phyloP scores from a whole-genome alignment of 2,888 invertebrate genomes.

The Elgonia sp. region DNA sequence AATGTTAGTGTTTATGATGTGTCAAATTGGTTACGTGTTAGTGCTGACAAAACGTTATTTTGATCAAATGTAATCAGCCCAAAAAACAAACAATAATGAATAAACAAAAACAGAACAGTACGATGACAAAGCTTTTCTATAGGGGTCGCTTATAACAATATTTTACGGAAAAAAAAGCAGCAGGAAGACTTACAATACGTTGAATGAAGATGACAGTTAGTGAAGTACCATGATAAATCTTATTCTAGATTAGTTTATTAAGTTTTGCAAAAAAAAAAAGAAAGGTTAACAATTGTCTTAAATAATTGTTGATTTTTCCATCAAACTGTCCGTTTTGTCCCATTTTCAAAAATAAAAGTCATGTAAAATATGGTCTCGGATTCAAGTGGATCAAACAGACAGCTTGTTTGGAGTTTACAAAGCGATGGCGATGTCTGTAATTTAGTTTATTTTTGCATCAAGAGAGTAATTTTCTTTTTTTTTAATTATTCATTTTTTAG shows the following conservation, averaged over 20 bases:
- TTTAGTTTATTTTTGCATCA: constrained; percentile 42
- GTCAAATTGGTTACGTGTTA: too few relatives aligned
- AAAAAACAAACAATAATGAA: neutral
- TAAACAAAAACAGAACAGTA: neutral
- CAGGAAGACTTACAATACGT: constrained; percentile 66
- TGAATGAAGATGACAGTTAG: constrained; percentile 84
- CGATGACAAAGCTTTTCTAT: constrained; percentile 29
- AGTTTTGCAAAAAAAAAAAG: constrained; percentile 65
- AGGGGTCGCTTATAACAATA: neutral
- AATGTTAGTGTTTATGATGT: too few relatives aligned
- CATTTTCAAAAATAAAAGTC: constrained; percentile 13
- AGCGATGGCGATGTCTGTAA: constrained; percentile 68
- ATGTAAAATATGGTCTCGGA: constrained; percentile 10
- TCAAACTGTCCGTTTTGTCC: constrained; percentile 81
- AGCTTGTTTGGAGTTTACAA: constrained; percentile 85
- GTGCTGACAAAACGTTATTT: too few relatives aligned
- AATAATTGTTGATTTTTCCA: constrained; percentile 78
- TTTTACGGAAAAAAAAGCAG: constrained; percentile 20
- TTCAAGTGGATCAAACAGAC: constrained; percentile 69
- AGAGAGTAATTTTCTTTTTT: neutral
- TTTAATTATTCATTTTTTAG: neutral
- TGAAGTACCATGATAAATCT: constrained; percentile 85
- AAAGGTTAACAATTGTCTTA: constrained; percentile 58
- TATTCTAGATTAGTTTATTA: constrained; percentile 78
- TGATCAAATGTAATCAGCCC: neutral